Evolutionary conservation across 2,113 vertebrate genomes (phyloP), one percentile per base, ranked within the genome.

Genomic region (Poecilia latipinna): DNA sequence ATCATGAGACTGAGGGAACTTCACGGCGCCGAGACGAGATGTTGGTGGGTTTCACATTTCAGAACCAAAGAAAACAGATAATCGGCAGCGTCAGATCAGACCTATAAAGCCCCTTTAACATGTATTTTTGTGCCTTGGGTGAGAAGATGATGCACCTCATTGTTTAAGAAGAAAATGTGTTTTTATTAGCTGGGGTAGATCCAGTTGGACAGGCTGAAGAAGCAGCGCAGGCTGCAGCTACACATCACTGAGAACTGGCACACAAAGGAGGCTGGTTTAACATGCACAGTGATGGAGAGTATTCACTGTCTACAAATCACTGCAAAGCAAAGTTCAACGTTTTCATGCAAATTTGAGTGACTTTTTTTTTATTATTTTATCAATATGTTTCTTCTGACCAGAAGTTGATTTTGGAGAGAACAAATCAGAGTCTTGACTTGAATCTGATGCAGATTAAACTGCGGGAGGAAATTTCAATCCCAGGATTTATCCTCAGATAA

Each of bases 191-290:
- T 44, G 61, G n/a, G 31, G 12, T 67, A 62, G 65, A 86, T 60
- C 77, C 82, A 71, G 83, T 61, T 74, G 76, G 84, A 84, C 80
- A 67, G 15, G 12, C 39, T 78, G 60, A 65, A 77, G 78, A 82
- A 71, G 0, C 37, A 39, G 10, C 84, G 26, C 76, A 61, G 70
- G 77, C 77, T 84, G 74, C 83, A 85, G 82, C 80, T 90, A 86
- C 66, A 86, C 61, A 61, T 85, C 80, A 66, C 63, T 60, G 69
- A 78, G 82, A 79, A 75, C 85, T 88, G 85, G 72, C 87, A 87
- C 37, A 85, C 51, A 78, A 70, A 33, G 60, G 68, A 71, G 80
- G 70, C 54, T 67, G 33, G 74, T 63, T 82, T 76, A 80, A 83
- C 69, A 83, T 82, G 65, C 73, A 82, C 79, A 82, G 60, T 75